Percentiles rank a stretch among this genome's conserved stretches.
Conservation (phyloP, 2,888 invertebrate genomes). For the Drosophila algonquin region DNA sequence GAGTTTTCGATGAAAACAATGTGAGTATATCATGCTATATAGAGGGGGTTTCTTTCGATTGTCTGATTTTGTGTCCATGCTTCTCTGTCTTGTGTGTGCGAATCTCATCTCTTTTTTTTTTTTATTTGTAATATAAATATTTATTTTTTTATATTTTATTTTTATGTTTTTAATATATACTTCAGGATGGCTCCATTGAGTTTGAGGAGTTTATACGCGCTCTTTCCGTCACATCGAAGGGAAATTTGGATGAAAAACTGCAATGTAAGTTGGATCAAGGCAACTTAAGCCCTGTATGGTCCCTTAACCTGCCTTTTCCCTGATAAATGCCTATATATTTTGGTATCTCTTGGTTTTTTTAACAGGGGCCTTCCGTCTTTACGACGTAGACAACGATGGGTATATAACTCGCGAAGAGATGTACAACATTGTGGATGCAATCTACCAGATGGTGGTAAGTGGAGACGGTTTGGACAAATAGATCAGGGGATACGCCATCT, state of each 20-base stretch:
- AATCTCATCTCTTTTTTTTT: slow-evolving; percentile 10
- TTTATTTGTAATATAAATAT: slow-evolving; percentile 2
- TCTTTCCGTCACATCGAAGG: slow-evolving; percentile 98
- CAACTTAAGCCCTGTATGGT: neutral
- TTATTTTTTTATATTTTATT: slow-evolving; percentile 13
- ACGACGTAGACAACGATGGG: slow-evolving; percentile 98
- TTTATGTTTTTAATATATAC: slow-evolving; percentile 7
- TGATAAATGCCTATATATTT: neutral
- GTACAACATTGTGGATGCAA: slow-evolving; percentile 98
- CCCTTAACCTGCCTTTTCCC: neutral
- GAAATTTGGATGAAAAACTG: slow-evolving; percentile 98
- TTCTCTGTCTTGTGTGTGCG: neutral
- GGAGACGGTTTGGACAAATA: neutral
- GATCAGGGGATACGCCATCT: neutral
- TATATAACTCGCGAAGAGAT: slow-evolving; percentile 98
- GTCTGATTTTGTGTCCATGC: slow-evolving; percentile 13
- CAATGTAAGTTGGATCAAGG: slow-evolving; percentile 92
- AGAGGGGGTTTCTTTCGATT: too few species aligned
- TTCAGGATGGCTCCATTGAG: slow-evolving; percentile 98
- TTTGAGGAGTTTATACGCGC: slow-evolving; percentile 99
- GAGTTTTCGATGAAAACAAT: slow-evolving; percentile 99
- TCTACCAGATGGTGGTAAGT: slow-evolving; percentile 99
- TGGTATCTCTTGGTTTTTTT: neutral
- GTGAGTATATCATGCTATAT: slow-evolving; percentile 87
- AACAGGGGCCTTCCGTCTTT: slow-evolving; percentile 96